A percentile compares a stretch with the other conserved stretches of the same genome.
Conservation (phyloP, 2,797 vertebrate species). For the Catostomus latipinnis region DNA sequence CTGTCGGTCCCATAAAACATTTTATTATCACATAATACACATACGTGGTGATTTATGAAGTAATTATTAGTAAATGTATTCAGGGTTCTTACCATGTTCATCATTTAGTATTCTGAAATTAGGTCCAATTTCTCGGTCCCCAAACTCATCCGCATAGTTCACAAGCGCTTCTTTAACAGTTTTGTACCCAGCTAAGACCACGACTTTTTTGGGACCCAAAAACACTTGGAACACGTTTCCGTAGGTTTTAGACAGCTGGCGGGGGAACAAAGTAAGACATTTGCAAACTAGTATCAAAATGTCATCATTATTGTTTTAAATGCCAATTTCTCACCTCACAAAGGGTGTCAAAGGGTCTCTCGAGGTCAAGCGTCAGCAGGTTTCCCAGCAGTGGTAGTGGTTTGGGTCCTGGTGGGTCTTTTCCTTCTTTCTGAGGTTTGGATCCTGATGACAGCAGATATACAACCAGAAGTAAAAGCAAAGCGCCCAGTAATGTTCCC, state of each 20-base stretch:
- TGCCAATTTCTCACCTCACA: slow-evolving; percentile 59
- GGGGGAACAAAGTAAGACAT: not conserved
- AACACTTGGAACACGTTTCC: slow-evolving; percentile 56
- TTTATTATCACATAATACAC: no score
- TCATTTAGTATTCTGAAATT: slow-evolving; percentile 18
- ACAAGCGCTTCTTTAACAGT: slow-evolving; percentile 56
- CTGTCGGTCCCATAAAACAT: no score
- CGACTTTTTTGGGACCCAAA: slow-evolving; percentile 33
- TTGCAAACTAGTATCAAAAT: not conserved
- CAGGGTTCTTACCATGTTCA: slow-evolving; percentile 44
- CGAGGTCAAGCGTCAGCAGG: slow-evolving; percentile 69
- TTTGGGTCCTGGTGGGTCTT: slow-evolving; percentile 71
- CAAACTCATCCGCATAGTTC: slow-evolving; percentile 53
- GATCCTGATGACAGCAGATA: slow-evolving; percentile 41
- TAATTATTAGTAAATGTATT: no score
- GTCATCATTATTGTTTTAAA: not conserved
- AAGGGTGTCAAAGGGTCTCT: slow-evolving; percentile 61
- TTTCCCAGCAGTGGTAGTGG: slow-evolving; percentile 73
- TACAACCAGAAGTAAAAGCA: slow-evolving; percentile 57
- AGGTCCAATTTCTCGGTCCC: slow-evolving; percentile 39
- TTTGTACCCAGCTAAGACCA: slow-evolving; percentile 56
- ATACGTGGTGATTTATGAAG: no score
- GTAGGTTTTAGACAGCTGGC: slow-evolving; percentile 47
- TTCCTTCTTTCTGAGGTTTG: slow-evolving; percentile 18
- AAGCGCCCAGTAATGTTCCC: slow-evolving; percentile 43